Percentiles rank a stretch among this genome's conserved stretches.
These are phyloP conservation scores for Athripsodes cinereus DNA, from an alignment of 2,888 invertebrate species.

Conservation along the genomic window DNA sequence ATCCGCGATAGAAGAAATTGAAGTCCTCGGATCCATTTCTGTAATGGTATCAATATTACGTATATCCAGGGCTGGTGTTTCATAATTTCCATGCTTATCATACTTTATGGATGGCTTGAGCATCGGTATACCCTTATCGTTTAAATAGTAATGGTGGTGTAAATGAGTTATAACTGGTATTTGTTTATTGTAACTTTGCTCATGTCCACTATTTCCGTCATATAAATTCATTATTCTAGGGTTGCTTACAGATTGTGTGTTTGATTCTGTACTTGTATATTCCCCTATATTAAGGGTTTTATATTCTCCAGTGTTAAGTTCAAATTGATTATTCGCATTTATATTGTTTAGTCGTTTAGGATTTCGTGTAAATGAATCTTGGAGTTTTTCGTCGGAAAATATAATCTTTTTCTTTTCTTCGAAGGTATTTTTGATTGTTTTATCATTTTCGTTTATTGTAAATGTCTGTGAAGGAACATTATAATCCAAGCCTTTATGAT, in stretches of 20 bases:
- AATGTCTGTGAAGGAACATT: slow-evolving; percentile 57
- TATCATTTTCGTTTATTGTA: slow-evolving; percentile 51
- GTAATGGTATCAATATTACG: not conserved
- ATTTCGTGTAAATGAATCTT: not conserved
- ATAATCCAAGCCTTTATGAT: slow-evolving; percentile 42
- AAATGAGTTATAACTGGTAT: slow-evolving; percentile 33
- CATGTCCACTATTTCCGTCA: not conserved
- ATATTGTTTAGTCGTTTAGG: no score
- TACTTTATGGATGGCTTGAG: slow-evolving; percentile 14
- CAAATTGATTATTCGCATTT: no score
- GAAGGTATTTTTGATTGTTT: slow-evolving; percentile 29
- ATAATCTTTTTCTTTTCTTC: slow-evolving; percentile 11
- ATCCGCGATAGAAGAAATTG: no score
- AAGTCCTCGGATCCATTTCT: not conserved
- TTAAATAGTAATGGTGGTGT: slow-evolving; percentile 40
- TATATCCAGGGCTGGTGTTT: slow-evolving; percentile 1
- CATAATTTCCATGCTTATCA: slow-evolving; percentile 15
- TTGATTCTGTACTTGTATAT: not conserved
- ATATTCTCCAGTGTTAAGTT: no score
- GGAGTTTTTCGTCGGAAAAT: slow-evolving; percentile 29
- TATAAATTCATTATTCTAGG: not conserved
- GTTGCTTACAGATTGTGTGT: not conserved
- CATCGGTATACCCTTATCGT: slow-evolving; percentile 26
- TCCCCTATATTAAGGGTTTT: not conserved
- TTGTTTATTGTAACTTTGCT: slow-evolving; percentile 4